phyloP scores from a whole-genome alignment of 2,888 invertebrate species.

The Caradrina clavipalpis region DNA sequence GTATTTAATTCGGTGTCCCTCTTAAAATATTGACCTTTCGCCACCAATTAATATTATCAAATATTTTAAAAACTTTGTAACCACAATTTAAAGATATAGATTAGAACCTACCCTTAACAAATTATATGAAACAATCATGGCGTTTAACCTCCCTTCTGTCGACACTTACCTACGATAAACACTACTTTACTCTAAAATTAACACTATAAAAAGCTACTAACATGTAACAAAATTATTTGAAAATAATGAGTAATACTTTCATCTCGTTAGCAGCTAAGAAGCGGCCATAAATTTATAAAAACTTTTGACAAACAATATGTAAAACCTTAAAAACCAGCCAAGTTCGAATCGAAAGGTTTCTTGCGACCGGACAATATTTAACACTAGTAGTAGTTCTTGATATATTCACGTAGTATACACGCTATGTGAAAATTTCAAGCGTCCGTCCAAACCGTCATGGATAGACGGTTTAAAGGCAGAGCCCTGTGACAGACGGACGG shows the following conservation, averaged over 20 bases:
- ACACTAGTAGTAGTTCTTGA: too few species aligned
- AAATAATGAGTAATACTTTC: constrained; percentile 35
- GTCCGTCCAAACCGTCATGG: too few species aligned
- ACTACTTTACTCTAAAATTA: constrained; percentile 53
- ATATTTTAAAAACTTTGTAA: too few species aligned
- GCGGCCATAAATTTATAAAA: constrained; percentile 47
- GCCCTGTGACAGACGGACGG: too few species aligned
- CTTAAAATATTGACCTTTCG: too few species aligned
- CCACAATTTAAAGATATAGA: neutral
- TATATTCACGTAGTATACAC: too few species aligned
- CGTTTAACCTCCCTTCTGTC: constrained; percentile 57
- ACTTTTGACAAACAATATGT: constrained; percentile 61
- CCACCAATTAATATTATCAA: too few species aligned
- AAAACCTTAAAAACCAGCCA: constrained; percentile 41
- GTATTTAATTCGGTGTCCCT: too few species aligned
- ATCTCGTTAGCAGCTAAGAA: constrained; percentile 22
- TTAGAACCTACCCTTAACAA: constrained; percentile 55
- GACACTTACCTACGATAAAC: constrained; percentile 59
- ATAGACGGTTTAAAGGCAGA: too few species aligned
- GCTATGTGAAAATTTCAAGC: too few species aligned
- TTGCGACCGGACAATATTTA: too few species aligned
- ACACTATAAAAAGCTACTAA: constrained; percentile 44
- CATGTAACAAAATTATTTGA: constrained; percentile 30
- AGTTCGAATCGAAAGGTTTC: too few species aligned
- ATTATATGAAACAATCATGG: constrained; percentile 57